Conservation (phyloP, 1,140 invertebrate genomes). For the Trachymyrmex cornetzi region DNA sequence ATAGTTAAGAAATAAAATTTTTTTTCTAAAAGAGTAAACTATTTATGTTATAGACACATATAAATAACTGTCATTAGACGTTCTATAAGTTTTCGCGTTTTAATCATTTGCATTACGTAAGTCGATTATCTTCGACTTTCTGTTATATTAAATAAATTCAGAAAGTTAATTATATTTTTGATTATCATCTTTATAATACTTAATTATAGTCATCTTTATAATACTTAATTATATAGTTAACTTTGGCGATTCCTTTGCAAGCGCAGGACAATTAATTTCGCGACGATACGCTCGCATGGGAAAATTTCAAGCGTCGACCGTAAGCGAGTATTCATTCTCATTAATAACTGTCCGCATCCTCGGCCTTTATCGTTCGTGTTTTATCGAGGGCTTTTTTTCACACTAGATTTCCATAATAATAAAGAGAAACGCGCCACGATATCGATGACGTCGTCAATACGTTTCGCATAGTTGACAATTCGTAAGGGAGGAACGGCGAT, state of each 20-base stretch:
- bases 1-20: neutral
- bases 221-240: neutral
- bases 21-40: neutral
- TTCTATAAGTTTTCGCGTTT: neutral
- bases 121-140: neutral
- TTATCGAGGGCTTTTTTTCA: conserved; percentile 40
- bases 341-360: conserved; percentile 45
- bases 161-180: neutral
- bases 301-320: conserved; percentile 26
- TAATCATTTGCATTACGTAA: neutral
- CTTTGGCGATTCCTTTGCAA: conserved; percentile 2
- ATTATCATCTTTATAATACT: neutral
- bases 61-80: neutral
- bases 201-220: neutral
- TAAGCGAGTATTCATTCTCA: conserved; percentile 36
- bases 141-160: neutral
- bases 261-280: conserved; percentile 14
- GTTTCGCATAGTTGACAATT: conserved; percentile 37
- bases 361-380: conserved; percentile 18
- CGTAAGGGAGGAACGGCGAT: conserved; percentile 8
- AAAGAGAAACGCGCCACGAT: conserved; percentile 50
- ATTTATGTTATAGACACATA: neutral
- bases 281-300: conserved; percentile 22
- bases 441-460: conserved; percentile 46
- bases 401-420: conserved; percentile 57